Evolutionary conservation across 2,113 vertebrate species (phyloP).

Genomic region (Neogale vison): DNA sequence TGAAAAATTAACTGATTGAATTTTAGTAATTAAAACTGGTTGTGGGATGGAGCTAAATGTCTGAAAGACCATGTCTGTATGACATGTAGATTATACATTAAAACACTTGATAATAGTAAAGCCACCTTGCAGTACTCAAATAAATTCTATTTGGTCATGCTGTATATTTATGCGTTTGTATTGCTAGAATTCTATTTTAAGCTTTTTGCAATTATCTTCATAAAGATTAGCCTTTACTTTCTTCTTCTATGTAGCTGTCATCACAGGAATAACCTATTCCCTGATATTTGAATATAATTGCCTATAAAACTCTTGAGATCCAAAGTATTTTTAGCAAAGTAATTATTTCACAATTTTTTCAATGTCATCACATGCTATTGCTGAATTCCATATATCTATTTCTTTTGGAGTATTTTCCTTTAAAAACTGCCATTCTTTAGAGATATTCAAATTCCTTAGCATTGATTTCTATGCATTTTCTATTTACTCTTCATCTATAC

Average conservation of each 20-base stretch:
- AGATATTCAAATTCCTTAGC: not conserved
- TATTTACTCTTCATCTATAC: not conserved
- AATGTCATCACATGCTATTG: not conserved
- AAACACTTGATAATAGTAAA: not conserved
- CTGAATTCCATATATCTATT: not conserved
- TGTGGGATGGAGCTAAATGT: not conserved
- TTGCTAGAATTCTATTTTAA: not conserved
- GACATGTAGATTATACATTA: not conserved
- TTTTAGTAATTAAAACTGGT: not conserved
- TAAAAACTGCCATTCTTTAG: not conserved
- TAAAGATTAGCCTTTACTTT: not conserved
- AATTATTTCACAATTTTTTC: not conserved
- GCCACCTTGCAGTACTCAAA: not conserved
- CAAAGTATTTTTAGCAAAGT: not conserved
- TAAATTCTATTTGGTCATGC: not conserved
- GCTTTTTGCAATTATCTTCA: not conserved
- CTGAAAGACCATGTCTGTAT: not conserved
- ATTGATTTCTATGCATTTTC: not conserved
- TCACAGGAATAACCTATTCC: not conserved
- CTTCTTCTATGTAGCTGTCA: not conserved
- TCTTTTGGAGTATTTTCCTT: slow-evolving; percentile 21
- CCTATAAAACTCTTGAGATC: not conserved
- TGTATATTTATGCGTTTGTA: not conserved
- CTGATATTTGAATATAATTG: not conserved
- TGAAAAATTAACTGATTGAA: not conserved